A percentile compares a stretch with the other conserved stretches of the same genome.
These are phyloP conservation scores for Caretta caretta DNA, from an alignment of 2,113 vertebrate genomes.

Conservation along the genomic window DNA sequence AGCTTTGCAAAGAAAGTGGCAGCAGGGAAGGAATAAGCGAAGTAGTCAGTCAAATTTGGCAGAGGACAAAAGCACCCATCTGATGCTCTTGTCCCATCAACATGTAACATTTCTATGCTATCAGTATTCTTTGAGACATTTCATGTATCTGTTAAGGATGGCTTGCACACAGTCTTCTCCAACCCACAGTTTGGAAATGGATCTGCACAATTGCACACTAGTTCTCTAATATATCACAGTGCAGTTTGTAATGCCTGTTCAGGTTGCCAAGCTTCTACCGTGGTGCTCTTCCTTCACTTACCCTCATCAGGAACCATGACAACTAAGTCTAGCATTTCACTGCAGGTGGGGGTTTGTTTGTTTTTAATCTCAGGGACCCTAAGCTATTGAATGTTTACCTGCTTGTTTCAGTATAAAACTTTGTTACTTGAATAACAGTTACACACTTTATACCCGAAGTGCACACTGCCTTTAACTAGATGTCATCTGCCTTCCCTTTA, in stretches of 20 bases:
- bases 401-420: background rate
- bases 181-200: background rate
- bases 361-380: background rate
- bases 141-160: background rate
- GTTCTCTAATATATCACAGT: background rate
- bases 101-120: background rate
- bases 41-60: background rate
- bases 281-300: background rate
- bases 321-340: background rate
- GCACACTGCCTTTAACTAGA: background rate
- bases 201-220: background rate
- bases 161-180: background rate
- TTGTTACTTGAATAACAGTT: background rate
- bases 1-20: background rate
- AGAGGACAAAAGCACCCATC: background rate
- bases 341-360: background rate
- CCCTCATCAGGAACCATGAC: background rate
- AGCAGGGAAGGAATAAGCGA: background rate
- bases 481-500: background rate
- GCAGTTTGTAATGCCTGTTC: background rate
- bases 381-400: background rate
- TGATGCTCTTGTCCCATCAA: background rate
- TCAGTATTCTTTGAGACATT: background rate
- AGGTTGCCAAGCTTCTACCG: background rate
- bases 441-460: background rate